Evolutionary conservation across 92 coral and sea anemone genomes (phyloP).

Genomic region (Parazoanthus swiftii): DNA sequence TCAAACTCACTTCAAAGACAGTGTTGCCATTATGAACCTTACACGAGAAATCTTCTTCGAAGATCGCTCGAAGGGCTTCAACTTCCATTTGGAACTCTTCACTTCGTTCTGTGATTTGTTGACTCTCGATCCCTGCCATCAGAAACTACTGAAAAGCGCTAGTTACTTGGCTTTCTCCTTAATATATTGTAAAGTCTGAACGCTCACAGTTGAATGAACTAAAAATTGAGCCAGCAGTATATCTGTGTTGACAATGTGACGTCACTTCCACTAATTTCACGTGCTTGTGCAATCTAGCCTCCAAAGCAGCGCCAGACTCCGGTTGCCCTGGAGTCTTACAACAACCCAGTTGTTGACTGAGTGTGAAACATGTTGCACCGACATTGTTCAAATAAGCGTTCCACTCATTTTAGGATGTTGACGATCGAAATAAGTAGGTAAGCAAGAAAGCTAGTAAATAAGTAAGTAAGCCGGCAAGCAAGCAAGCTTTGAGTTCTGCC

Average conservation of each 20-base stretch:
- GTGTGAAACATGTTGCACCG: no score
- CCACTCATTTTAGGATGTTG: no score
- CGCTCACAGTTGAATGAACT: neutral
- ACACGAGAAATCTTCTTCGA: conserved; percentile 51
- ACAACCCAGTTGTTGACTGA: no score
- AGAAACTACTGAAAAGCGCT: neutral
- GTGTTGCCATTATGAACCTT: neutral
- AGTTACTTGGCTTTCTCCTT: neutral
- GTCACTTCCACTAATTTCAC: conserved; percentile 3
- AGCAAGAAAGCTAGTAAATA: no score
- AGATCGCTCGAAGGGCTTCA: conserved; percentile 70
- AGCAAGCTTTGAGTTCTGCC: no score
- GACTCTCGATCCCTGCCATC: neutral
- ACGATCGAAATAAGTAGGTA: no score
- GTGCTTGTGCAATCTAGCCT: neutral
- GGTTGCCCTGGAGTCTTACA: no score
- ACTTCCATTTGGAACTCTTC: conserved; percentile 62
- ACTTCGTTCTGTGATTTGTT: neutral
- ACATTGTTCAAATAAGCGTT: no score
- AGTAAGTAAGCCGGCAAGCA: no score
- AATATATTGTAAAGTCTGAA: no score
- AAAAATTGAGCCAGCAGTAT: neutral
- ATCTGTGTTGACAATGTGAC: neutral
- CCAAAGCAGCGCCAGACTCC: no score
- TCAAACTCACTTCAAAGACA: conserved; percentile 48